A percentile compares a stretch with the other conserved stretches of the same genome.
These are phyloP conservation scores for Malurus splendens DNA, from an alignment of 2,797 vertebrate genomes.

Conservation along the genomic window DNA sequence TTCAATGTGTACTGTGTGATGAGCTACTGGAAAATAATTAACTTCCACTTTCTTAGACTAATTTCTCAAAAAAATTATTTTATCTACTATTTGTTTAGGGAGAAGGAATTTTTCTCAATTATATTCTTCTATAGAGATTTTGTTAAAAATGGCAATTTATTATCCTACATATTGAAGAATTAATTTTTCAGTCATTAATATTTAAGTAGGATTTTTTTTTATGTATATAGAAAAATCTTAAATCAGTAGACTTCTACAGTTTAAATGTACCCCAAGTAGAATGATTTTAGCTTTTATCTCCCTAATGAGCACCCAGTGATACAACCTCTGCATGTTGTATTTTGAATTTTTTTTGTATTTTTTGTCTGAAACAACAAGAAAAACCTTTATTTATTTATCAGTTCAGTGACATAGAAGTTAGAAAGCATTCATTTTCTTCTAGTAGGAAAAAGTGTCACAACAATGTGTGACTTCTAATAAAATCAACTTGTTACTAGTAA, in stretches of 20 bases:
- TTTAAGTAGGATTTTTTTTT: neutral
- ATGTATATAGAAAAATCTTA: neutral
- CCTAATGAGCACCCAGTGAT: neutral
- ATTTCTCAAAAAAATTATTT: neutral
- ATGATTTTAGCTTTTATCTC: neutral
- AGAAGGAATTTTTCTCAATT: neutral
- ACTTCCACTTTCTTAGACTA: neutral
- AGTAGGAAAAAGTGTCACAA: neutral
- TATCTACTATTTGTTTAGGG: neutral
- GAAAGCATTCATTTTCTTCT: neutral
- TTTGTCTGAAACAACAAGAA: neutral
- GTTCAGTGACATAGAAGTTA: neutral
- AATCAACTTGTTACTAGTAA: neutral
- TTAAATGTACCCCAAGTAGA: neutral
- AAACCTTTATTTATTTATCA: neutral
- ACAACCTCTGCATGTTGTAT: neutral
- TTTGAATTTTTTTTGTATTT: neutral
- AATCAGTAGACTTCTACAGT: neutral
- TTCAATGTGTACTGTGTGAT: neutral
- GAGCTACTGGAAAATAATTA: slow-evolving; percentile 8
- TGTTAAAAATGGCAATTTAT: neutral
- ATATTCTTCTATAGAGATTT: neutral
- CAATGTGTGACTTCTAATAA: neutral
- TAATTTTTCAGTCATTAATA: neutral
- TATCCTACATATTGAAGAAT: neutral